These are phyloP conservation scores for Athalia cordata DNA, from an alignment of 2,888 invertebrate genomes.

Conservation along the genomic window DNA sequence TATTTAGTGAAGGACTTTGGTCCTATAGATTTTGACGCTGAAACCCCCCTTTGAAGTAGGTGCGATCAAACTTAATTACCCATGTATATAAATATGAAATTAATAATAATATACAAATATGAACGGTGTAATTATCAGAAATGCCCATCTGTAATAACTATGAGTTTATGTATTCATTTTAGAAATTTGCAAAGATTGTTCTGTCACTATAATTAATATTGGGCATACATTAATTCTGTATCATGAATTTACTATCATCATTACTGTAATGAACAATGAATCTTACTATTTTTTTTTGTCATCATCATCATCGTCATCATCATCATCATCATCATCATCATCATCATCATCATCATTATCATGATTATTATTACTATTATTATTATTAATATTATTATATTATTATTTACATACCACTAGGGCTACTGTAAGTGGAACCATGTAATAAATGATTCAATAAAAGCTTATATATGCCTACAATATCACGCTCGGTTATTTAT, in stretches of 20 bases:
- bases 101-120: slow-evolving; percentile 60
- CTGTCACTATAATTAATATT: slow-evolving; percentile 54
- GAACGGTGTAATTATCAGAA: slow-evolving; percentile 51
- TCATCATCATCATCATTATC: neutral
- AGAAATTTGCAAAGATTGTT: slow-evolving; percentile 62
- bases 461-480: slow-evolving; percentile 64
- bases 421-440: slow-evolving; percentile 72
- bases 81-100: slow-evolving; percentile 60
- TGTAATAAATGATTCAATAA: slow-evolving; percentile 73
- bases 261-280: slow-evolving; percentile 30
- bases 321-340: no score
- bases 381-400: slow-evolving; percentile 60
- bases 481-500: no score
- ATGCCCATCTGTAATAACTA: slow-evolving; percentile 56
- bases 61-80: neutral
- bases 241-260: slow-evolving; percentile 64
- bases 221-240: slow-evolving; percentile 68
- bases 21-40: no score
- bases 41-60: neutral
- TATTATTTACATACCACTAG: slow-evolving; percentile 65
- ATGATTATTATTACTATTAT: slow-evolving; percentile 61
- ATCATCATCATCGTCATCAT: no score
- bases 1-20: no score
- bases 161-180: slow-evolving; percentile 69
- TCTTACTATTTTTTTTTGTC: slow-evolving; percentile 25